phyloP scores from a whole-genome alignment of 2,113 vertebrate species.

The Dromaius novaehollandiae region DNA sequence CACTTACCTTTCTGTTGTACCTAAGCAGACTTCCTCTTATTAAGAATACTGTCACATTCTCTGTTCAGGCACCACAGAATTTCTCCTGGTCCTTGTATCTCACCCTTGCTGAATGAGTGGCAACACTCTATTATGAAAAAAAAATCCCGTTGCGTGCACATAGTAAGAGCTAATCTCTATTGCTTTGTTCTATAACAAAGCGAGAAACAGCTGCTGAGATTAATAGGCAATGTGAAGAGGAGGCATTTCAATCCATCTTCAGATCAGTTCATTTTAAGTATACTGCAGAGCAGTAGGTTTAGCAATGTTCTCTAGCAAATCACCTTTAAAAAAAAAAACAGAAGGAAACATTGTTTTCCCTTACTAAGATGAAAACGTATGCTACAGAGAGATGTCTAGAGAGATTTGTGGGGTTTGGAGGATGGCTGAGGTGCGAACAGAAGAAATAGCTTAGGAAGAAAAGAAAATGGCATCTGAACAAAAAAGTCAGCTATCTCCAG shows the following conservation, averaged over 20 bases:
- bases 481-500: not conserved
- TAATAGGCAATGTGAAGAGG: not conserved
- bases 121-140: not conserved
- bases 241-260: not conserved
- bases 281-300: not conserved
- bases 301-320: not conserved
- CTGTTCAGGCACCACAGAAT: not conserved
- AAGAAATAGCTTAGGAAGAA: not conserved
- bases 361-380: not conserved
- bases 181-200: conserved; percentile 7
- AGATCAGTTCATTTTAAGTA: not conserved
- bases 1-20: not conserved
- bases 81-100: not conserved
- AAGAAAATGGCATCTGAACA: not conserved
- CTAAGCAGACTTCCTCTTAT: not conserved
- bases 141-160: not conserved
- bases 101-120: not conserved
- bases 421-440: not conserved
- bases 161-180: not conserved
- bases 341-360: not conserved
- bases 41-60: not conserved
- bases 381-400: not conserved
- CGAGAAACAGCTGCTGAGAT: not conserved
- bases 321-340: not conserved
- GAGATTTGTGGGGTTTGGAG: not conserved